Percentiles rank a stretch among this genome's conserved stretches.
phyloP scores from a whole-genome alignment of 2,113 vertebrate genomes.

The Sapayoa aenigma region DNA sequence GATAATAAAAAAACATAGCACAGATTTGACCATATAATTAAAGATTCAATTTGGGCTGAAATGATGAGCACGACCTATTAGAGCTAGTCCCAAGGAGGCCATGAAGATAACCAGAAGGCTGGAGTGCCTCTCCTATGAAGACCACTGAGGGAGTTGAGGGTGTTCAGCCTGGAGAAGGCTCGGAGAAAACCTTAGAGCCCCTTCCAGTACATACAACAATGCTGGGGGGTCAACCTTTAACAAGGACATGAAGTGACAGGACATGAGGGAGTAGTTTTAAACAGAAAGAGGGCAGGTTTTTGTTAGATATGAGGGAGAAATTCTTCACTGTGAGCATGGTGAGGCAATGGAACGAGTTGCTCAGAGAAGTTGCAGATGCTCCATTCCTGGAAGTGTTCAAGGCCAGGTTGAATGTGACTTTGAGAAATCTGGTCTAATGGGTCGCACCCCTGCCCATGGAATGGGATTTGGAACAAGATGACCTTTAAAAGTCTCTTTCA shows the following conservation, averaged over 20 bases:
- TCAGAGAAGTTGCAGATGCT: background rate
- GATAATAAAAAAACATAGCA: too few species aligned
- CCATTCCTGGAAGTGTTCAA: background rate
- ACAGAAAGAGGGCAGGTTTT: background rate
- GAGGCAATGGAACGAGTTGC: background rate
- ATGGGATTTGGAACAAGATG: background rate
- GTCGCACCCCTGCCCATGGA: too few species aligned
- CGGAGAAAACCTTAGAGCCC: background rate
- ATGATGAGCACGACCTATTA: background rate
- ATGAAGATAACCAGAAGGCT: too few species aligned
- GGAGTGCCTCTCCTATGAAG: background rate
- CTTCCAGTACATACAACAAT: background rate
- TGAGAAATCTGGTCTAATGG: background rate
- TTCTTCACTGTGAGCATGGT: background rate
- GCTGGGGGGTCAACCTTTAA: background rate
- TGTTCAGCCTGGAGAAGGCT: background rate
- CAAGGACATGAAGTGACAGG: background rate
- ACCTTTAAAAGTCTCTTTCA: background rate
- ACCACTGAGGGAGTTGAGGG: background rate
- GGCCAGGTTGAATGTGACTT: background rate
- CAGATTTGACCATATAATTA: background rate
- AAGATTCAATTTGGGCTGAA: background rate
- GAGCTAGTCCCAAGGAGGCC: background rate
- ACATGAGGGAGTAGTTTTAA: background rate
- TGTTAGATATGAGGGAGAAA: background rate